These are phyloP conservation scores for Pseudocheirus occidentalis DNA, from an alignment of 2,797 vertebrate genomes.

Conservation along the genomic window DNA sequence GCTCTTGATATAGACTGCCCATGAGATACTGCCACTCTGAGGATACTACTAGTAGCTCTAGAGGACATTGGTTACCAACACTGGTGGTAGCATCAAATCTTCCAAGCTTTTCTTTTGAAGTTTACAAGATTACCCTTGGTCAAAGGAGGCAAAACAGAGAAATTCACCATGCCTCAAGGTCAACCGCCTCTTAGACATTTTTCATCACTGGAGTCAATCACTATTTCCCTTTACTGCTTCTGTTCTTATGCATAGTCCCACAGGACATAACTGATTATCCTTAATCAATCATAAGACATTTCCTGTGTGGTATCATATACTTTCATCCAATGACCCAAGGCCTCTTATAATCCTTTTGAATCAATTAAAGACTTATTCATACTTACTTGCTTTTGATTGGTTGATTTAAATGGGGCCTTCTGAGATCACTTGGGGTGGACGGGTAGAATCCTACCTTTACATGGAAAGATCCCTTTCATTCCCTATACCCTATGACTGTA, in stretches of 20 bases:
- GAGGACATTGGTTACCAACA: neutral
- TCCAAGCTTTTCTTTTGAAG: neutral
- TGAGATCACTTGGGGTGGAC: neutral
- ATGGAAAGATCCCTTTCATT: neutral
- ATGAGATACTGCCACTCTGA: neutral
- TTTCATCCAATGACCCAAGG: neutral
- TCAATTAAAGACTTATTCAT: neutral
- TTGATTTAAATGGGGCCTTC: neutral
- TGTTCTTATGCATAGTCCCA: neutral
- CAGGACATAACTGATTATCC: neutral
- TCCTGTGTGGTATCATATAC: neutral
- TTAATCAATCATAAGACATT: neutral
- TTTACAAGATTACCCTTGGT: neutral
- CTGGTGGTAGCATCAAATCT: neutral
- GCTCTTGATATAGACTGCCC: neutral
- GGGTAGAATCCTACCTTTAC: neutral
- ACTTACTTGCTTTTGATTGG: neutral
- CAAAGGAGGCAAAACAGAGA: neutral
- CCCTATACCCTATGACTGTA: neutral
- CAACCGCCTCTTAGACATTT: neutral
- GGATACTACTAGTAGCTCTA: neutral
- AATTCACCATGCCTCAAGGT: neutral
- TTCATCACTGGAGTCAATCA: neutral
- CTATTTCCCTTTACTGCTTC: neutral
- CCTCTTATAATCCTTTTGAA: neutral